A percentile compares a stretch with the other conserved stretches of the same genome.
Conservation (phyloP, 2,113 vertebrate species). For the Charina bottae region DNA sequence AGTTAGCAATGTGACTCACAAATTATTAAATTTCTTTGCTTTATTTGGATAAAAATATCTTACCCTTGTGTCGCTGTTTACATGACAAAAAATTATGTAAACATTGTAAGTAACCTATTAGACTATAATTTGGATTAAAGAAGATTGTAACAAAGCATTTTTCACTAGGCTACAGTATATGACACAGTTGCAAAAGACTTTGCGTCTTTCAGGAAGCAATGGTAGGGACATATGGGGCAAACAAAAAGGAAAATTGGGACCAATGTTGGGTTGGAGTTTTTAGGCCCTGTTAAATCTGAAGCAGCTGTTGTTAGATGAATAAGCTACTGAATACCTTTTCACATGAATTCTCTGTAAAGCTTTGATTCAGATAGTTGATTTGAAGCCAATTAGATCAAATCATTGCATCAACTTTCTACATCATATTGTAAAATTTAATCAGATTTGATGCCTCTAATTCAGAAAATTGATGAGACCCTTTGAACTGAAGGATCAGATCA, state of each 20-base stretch:
- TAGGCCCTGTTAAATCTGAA: neutral
- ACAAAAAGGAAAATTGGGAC: neutral
- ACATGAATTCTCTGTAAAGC: neutral
- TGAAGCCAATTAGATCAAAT: neutral
- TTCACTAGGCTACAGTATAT: no score
- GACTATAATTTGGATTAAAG: neutral
- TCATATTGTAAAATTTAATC: neutral
- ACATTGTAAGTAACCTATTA: neutral
- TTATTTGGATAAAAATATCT: neutral
- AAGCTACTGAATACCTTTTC: neutral
- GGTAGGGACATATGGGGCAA: neutral
- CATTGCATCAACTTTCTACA: neutral
- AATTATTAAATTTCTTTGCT: neutral
- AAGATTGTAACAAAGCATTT: neutral
- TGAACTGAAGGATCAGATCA: no score
- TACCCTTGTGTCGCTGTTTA: neutral
- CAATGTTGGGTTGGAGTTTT: neutral
- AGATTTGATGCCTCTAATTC: neutral
- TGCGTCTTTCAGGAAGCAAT: neutral
- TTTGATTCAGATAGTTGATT: neutral
- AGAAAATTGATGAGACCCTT: no score
- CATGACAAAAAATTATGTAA: neutral
- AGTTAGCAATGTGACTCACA: neutral
- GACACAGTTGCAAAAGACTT: neutral
- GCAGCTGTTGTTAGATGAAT: neutral